Evolutionary conservation across 2,888 invertebrate genomes (phyloP).

Genomic region (Macrosoma leucophasiata): DNA sequence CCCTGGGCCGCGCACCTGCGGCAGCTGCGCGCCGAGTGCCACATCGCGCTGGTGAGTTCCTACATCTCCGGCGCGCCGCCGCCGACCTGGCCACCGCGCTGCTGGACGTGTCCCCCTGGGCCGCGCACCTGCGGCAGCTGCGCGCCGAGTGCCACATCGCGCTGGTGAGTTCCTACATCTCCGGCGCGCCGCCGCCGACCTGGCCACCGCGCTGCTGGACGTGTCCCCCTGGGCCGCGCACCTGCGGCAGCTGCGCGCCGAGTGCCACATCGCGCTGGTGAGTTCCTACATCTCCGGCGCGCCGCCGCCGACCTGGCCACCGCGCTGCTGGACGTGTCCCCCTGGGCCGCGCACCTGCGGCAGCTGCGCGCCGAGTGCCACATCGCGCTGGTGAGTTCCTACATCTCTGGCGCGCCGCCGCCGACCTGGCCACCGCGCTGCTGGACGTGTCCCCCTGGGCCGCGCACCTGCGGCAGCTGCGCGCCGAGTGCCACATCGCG

Average conservation of each 20-base stretch:
- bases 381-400: slow-evolving; percentile 64
- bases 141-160: slow-evolving; percentile 75
- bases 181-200: no score
- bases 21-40: slow-evolving; percentile 73
- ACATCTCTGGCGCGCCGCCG: no score
- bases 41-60: slow-evolving; percentile 65
- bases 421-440: slow-evolving; percentile 75
- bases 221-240: slow-evolving; percentile 87
- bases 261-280: slow-evolving; percentile 74
- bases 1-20: slow-evolving; percentile 87
- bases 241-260: slow-evolving; percentile 77
- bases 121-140: slow-evolving; percentile 78
- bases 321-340: slow-evolving; percentile 88
- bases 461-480: slow-evolving; percentile 78
- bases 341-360: slow-evolving; percentile 85
- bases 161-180: slow-evolving; percentile 53
- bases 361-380: slow-evolving; percentile 74
- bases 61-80: no score
- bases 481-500: slow-evolving; percentile 72
- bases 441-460: slow-evolving; percentile 93
- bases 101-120: slow-evolving; percentile 91
- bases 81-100: slow-evolving; percentile 76
- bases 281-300: no score
- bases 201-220: slow-evolving; percentile 82
- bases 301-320: slow-evolving; percentile 56